These are phyloP conservation scores for Brachionus rubens DNA, from an alignment of 1,140 invertebrate genomes.

Conservation along the genomic window DNA sequence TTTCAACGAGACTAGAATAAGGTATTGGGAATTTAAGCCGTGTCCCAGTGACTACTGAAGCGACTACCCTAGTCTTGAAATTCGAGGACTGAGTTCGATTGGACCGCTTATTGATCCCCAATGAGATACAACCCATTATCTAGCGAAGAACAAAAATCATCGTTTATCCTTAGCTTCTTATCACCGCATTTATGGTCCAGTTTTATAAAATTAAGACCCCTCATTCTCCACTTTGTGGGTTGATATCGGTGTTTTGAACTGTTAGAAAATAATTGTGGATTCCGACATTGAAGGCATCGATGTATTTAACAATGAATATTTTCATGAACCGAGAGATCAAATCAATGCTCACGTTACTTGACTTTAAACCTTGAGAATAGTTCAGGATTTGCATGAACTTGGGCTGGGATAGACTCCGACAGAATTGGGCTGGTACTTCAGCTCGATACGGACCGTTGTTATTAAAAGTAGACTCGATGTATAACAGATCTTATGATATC, in stretches of 20 bases:
- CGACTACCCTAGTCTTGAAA: not conserved
- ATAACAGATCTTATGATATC: constrained; percentile 1
- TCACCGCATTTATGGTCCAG: constrained; percentile 4
- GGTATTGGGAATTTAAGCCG: not conserved
- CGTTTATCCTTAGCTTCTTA: not conserved
- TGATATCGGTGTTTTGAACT: constrained; percentile 19
- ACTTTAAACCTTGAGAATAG: constrained; percentile 3
- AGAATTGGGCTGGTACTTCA: not conserved
- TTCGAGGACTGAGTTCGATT: not conserved
- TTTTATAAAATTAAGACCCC: constrained; percentile 44
- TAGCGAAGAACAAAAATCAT: constrained; percentile 42
- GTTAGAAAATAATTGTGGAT: constrained; percentile 25
- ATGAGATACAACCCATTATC: constrained; percentile 30
- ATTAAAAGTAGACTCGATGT: constrained; percentile 23
- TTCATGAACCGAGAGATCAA: constrained; percentile 27
- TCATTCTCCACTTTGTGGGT: not conserved
- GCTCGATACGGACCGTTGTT: constrained; percentile 12
- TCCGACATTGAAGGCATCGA: constrained; percentile 23
- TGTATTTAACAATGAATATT: constrained; percentile 20
- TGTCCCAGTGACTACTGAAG: not conserved
- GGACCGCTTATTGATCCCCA: not conserved
- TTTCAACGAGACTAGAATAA: not conserved
- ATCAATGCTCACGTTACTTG: constrained; percentile 34
- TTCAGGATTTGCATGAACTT: constrained; percentile 25
- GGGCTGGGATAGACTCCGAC: not conserved